A percentile compares a stretch with the other conserved stretches of the same genome.
phyloP scores from a whole-genome alignment of 2,113 vertebrate genomes.

The Pitta sordida region DNA sequence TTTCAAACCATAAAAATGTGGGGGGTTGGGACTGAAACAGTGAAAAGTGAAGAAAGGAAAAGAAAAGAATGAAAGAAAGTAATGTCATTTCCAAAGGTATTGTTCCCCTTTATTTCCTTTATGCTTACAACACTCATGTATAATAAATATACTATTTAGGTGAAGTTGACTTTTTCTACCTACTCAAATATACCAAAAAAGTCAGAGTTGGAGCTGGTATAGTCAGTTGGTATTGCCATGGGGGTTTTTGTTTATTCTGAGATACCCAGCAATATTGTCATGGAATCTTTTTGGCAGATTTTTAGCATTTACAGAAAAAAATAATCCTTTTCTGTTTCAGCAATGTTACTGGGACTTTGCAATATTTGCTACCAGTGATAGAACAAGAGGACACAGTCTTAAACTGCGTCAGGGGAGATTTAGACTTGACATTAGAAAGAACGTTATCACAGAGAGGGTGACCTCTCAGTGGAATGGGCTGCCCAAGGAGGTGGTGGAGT shows the following conservation, averaged over 20 bases:
- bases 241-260: neutral
- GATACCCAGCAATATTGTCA: neutral
- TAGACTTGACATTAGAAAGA: no score
- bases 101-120: neutral
- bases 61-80: neutral
- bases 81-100: neutral
- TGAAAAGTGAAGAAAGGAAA: neutral
- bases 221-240: no score
- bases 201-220: neutral
- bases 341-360: neutral
- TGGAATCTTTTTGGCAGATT: neutral
- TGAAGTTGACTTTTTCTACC: neutral
- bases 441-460: no score
- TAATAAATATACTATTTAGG: neutral
- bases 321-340: neutral
- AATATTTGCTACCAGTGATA: no score
- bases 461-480: no score
- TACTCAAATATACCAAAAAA: neutral
- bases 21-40: accelerated
- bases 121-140: neutral
- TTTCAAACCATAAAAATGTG: neutral
- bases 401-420: no score
- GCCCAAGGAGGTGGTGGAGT: no score
- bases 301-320: neutral
- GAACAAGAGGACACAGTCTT: no score